These are phyloP conservation scores for Australoheros facetus DNA, from an alignment of 2,797 vertebrate species.

Conservation along the genomic window DNA sequence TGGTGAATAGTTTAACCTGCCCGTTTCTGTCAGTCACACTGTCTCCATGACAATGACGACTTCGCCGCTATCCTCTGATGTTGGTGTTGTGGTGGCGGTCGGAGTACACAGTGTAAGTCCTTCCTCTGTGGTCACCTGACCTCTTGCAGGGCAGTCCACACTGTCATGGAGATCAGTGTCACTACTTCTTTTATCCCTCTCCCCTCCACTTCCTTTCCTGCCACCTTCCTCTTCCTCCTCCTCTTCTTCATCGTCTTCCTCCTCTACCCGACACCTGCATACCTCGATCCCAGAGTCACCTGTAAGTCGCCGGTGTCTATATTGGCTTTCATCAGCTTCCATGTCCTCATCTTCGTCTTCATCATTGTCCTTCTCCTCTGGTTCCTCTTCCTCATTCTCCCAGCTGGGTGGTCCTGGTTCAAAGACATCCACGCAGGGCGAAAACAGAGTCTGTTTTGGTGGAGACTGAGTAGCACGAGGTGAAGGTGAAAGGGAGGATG, in stretches of 20 bases:
- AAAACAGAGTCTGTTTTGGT: slow-evolving; percentile 82
- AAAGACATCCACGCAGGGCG: slow-evolving; percentile 81
- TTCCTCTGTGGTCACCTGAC: slow-evolving; percentile 57
- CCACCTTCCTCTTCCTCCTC: slow-evolving; percentile 67
- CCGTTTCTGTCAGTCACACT: slow-evolving; percentile 54
- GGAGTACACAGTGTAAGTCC: slow-evolving; percentile 64
- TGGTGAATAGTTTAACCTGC: not conserved
- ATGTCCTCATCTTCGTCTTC: slow-evolving; percentile 78
- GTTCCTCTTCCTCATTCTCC: slow-evolving; percentile 56
- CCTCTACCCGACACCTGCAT: slow-evolving; percentile 83
- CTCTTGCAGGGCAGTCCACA: slow-evolving; percentile 75
- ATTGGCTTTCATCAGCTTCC: slow-evolving; percentile 83
- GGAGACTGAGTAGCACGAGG: slow-evolving; percentile 72
- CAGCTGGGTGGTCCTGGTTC: slow-evolving; percentile 72
- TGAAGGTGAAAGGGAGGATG: slow-evolving; percentile 68
- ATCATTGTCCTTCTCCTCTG: slow-evolving; percentile 33
- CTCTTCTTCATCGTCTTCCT: slow-evolving; percentile 75
- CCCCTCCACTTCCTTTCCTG: slow-evolving; percentile 33
- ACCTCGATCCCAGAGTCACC: slow-evolving; percentile 94
- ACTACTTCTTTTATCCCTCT: slow-evolving; percentile 46
- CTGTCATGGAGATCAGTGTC: slow-evolving; percentile 77
- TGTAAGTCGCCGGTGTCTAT: slow-evolving; percentile 86
- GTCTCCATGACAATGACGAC: slow-evolving; percentile 79
- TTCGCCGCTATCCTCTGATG: slow-evolving; percentile 54
- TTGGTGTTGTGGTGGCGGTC: slow-evolving; percentile 36